phyloP scores from a whole-genome alignment of 1,140 invertebrate species.

The Octopus bimaculoides region DNA sequence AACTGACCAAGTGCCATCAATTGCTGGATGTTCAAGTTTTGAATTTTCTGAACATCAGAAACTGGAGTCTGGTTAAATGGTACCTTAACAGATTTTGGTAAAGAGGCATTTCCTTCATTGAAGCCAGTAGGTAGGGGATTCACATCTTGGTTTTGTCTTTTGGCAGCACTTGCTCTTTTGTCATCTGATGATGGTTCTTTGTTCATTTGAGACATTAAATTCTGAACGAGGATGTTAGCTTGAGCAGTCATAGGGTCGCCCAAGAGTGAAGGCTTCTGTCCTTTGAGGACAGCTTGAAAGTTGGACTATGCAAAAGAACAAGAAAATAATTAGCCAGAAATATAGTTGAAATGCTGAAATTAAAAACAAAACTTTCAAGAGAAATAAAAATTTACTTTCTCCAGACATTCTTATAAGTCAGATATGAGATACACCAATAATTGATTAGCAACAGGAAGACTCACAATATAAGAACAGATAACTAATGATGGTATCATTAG shows the following conservation, averaged over 20 bases:
- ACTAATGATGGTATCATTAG: too few species aligned
- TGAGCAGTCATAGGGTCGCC: slow-evolving; percentile 46
- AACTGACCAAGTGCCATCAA: slow-evolving; percentile 32
- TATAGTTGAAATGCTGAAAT: too few species aligned
- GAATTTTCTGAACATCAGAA: slow-evolving; percentile 23
- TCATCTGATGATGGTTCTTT: not conserved
- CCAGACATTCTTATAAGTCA: too few species aligned
- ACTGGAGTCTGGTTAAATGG: not conserved
- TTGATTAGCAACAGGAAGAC: too few species aligned
- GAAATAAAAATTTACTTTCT: too few species aligned
- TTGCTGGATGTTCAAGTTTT: slow-evolving; percentile 32
- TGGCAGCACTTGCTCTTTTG: not conserved
- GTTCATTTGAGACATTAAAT: slow-evolving; percentile 40
- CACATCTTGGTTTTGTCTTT: not conserved
- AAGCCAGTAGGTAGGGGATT: not conserved
- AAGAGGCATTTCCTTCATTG: not conserved
- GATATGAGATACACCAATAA: too few species aligned
- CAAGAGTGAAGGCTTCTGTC: slow-evolving; percentile 23
- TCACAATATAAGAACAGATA: too few species aligned
- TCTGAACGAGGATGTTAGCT: slow-evolving; percentile 44
- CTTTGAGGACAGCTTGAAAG: slow-evolving; percentile 6
- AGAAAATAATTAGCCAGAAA: not conserved
- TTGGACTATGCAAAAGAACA: not conserved
- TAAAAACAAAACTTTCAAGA: too few species aligned
- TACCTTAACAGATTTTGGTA: slow-evolving; percentile 13